These are phyloP conservation scores for Drosophila funebris DNA, from an alignment of 1,140 invertebrate genomes.

Conservation along the genomic window DNA sequence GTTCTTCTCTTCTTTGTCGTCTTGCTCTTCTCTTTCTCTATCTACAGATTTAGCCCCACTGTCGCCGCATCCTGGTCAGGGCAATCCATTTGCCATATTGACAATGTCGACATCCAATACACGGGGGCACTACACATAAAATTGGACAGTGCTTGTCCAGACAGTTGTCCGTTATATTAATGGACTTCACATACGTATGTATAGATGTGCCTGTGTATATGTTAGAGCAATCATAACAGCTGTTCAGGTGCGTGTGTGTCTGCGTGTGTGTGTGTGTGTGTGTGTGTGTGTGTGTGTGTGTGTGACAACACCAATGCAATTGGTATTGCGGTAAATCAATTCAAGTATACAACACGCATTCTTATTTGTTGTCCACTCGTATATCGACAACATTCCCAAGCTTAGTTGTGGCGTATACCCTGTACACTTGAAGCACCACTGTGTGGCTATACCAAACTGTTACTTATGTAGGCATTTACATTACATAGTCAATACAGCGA, in stretches of 20 bases:
- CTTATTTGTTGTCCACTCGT: too few species aligned
- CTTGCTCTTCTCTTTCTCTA: too few species aligned
- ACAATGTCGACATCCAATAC: slow-evolving; percentile 24
- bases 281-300: too few species aligned
- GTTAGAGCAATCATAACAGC: slow-evolving; percentile 17
- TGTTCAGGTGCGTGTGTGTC: too few species aligned
- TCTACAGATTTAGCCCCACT: too few species aligned
- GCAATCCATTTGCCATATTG: slow-evolving; percentile 33
- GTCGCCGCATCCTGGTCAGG: not conserved
- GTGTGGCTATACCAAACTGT: not conserved
- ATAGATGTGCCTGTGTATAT: not conserved
- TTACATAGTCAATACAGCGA: too few species aligned
- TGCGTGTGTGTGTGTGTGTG: too few species aligned
- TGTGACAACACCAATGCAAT: slow-evolving; percentile 17
- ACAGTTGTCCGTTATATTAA: slow-evolving; percentile 39
- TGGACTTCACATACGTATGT: slow-evolving; percentile 8
- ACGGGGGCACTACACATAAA: slow-evolving; percentile 15
- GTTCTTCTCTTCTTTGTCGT: too few species aligned
- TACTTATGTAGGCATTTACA: too few species aligned
- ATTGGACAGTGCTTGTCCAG: slow-evolving; percentile 17
- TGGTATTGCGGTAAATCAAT: slow-evolving; percentile 43
- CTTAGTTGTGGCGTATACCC: not conserved
- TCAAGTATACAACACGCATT: slow-evolving; percentile 5
- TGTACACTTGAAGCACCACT: not conserved
- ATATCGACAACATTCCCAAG: too few species aligned